phyloP scores from a whole-genome alignment of 2,797 vertebrate species.

The Thalassophryne amazonica region DNA sequence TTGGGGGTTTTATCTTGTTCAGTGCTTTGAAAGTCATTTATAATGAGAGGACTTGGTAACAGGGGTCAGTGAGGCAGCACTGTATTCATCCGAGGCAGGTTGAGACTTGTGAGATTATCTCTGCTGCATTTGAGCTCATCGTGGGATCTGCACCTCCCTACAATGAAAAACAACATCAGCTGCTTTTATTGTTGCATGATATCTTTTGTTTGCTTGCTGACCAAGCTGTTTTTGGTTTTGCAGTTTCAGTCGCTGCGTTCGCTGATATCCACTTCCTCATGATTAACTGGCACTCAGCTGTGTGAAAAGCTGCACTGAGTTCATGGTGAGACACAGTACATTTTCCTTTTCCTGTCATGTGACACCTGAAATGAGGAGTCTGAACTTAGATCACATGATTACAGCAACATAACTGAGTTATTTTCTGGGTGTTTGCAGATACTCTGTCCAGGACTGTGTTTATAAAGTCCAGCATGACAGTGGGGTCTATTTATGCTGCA shows the following conservation, averaged over 20 bases:
- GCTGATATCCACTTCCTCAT: slow-evolving; percentile 21
- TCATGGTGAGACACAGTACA: slow-evolving; percentile 3
- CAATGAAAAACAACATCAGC: slow-evolving; percentile 53
- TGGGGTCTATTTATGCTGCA: slow-evolving; percentile 41
- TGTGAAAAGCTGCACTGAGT: neutral
- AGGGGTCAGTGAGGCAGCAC: neutral
- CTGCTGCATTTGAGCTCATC: slow-evolving; percentile 13
- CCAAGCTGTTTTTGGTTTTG: slow-evolving; percentile 21
- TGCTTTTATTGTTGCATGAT: slow-evolving; percentile 41
- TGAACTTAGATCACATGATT: slow-evolving; percentile 48
- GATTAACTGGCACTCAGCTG: neutral
- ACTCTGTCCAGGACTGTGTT: slow-evolving; percentile 7
- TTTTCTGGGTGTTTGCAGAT: neutral
- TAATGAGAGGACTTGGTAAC: no score
- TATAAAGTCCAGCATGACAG: slow-evolving; percentile 22
- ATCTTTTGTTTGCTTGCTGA: slow-evolving; percentile 38
- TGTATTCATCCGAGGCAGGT: slow-evolving; percentile 31
- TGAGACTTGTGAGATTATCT: slow-evolving; percentile 14
- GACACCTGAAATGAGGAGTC: slow-evolving; percentile 2
- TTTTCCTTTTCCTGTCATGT: neutral
- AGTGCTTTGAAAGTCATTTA: no score
- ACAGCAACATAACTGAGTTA: neutral
- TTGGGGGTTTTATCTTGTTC: no score
- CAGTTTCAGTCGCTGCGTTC: slow-evolving; percentile 24
- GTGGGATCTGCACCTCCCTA: slow-evolving; percentile 1